A percentile compares a stretch with the other conserved stretches of the same genome.
These are phyloP conservation scores for Philopedon plagiatum DNA, from an alignment of 2,888 invertebrate genomes.

Conservation along the genomic window DNA sequence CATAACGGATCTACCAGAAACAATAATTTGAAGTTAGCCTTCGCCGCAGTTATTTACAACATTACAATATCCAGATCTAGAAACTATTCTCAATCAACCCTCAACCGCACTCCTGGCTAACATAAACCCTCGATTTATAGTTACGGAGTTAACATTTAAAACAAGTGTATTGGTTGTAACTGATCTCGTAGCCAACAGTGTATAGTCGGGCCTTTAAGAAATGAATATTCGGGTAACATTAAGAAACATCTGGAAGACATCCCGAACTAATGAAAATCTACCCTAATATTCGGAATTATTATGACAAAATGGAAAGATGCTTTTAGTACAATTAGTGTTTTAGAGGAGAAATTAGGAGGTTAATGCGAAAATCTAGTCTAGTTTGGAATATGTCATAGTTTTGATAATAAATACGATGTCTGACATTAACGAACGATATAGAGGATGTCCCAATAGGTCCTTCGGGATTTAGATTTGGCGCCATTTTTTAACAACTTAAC, in stretches of 20 bases:
- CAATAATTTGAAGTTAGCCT: no score
- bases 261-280: slow-evolving; percentile 22
- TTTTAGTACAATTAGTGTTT: slow-evolving; percentile 27
- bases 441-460: no score
- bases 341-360: not conserved
- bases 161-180: not conserved
- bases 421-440: not conserved
- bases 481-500: no score
- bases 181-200: not conserved
- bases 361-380: slow-evolving; percentile 11
- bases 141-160: not conserved
- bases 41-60: no score
- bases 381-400: not conserved
- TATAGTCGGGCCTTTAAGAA: not conserved
- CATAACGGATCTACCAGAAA: no score
- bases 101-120: no score
- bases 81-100: no score
- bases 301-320: slow-evolving; percentile 19
- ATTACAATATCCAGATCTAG: no score
- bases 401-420: not conserved
- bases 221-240: slow-evolving; percentile 11
- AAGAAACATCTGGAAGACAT: slow-evolving; percentile 36
- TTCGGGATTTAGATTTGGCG: no score
- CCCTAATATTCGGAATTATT: slow-evolving; percentile 28
- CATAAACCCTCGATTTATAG: no score